A percentile compares a stretch with the other conserved stretches of the same genome.
phyloP scores from a whole-genome alignment of 2,113 vertebrate genomes.

The Vulpes ferrilata region DNA sequence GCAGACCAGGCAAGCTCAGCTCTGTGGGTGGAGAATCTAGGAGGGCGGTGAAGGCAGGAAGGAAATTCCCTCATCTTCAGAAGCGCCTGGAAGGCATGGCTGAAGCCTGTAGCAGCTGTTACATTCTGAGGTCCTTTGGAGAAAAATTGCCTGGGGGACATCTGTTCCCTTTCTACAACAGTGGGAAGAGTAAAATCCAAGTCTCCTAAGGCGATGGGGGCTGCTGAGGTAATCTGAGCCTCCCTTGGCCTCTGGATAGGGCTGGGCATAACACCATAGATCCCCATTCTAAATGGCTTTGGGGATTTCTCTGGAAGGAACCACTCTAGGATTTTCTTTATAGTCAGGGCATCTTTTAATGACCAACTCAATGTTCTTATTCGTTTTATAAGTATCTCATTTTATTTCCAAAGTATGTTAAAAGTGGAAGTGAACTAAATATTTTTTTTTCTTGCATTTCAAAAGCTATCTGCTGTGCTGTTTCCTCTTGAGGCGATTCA shows the following conservation, averaged over 20 bases:
- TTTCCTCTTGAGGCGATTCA: background rate
- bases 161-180: slow-evolving; percentile 64
- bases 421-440: background rate
- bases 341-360: background rate
- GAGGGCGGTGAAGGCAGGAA: slow-evolving; percentile 69
- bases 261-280: background rate
- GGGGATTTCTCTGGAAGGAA: background rate
- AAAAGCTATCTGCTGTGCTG: background rate
- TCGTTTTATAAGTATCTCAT: background rate
- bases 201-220: slow-evolving; percentile 10
- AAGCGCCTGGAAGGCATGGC: slow-evolving; percentile 66
- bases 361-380: background rate
- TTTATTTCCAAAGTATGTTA: background rate
- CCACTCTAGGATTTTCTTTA: slow-evolving; percentile 19
- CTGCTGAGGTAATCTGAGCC: background rate
- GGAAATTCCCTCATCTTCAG: slow-evolving; percentile 80
- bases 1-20: slow-evolving; percentile 64
- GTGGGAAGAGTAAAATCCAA: background rate
- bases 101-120: slow-evolving; percentile 75
- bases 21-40: slow-evolving; percentile 74
- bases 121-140: slow-evolving; percentile 67
- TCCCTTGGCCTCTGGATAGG: background rate
- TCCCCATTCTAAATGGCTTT: background rate
- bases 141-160: slow-evolving; percentile 68
- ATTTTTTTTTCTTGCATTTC: slow-evolving; percentile 37